phyloP scores from a whole-genome alignment of 2,888 invertebrate genomes.

The Merodon equestris region DNA sequence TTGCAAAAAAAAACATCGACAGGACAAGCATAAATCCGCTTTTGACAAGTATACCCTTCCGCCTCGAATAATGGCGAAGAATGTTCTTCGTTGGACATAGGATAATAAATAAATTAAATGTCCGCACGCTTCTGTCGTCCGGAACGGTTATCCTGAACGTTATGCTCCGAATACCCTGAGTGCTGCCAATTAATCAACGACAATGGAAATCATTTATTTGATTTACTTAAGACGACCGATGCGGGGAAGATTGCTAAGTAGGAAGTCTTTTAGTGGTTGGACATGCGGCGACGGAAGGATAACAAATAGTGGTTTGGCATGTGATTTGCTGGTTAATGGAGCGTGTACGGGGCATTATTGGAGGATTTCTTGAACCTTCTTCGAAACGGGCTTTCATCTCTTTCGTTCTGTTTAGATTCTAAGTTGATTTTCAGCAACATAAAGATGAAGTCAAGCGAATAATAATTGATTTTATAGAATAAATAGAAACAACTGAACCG shows the following conservation, averaged over 20 bases:
- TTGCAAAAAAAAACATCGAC: not conserved
- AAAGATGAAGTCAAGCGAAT: too few relatives aligned
- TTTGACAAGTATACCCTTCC: slow-evolving; percentile 36
- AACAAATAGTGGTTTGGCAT: slow-evolving; percentile 56
- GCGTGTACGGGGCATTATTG: slow-evolving; percentile 47
- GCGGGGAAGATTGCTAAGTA: not conserved
- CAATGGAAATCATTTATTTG: slow-evolving; percentile 65
- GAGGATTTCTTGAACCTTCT: slow-evolving; percentile 47
- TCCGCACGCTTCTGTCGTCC: slow-evolving; percentile 32
- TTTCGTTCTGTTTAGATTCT: too few relatives aligned
- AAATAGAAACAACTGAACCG: too few relatives aligned
- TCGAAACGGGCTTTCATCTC: slow-evolving; percentile 4
- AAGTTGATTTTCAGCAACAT: too few relatives aligned
- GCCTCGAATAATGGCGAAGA: slow-evolving; percentile 28
- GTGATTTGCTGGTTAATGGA: slow-evolving; percentile 56
- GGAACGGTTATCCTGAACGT: slow-evolving; percentile 6
- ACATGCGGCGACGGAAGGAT: slow-evolving; percentile 32
- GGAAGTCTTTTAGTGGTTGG: slow-evolving; percentile 20
- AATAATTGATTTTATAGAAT: too few relatives aligned
- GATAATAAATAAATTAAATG: slow-evolving; percentile 43
- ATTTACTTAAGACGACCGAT: slow-evolving; percentile 42
- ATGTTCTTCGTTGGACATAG: slow-evolving; percentile 18
- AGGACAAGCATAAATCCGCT: not conserved
- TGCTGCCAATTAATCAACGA: slow-evolving; percentile 61
- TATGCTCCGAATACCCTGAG: slow-evolving; percentile 32